phyloP scores from a whole-genome alignment of 1,140 invertebrate species.

The Formica selysi region DNA sequence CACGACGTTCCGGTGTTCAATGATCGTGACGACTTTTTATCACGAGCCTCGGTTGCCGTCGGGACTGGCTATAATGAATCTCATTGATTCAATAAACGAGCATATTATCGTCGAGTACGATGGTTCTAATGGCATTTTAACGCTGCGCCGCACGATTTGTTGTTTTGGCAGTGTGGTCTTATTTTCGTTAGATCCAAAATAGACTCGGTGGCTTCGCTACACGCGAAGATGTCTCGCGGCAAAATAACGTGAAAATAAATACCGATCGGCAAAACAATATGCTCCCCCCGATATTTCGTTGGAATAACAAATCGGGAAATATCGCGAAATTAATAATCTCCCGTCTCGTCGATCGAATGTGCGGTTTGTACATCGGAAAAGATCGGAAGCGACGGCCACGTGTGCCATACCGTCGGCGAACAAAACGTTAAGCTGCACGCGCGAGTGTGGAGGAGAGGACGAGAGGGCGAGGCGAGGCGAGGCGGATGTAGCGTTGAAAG shows the following conservation, averaged over 20 bases:
- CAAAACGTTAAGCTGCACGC: conserved; percentile 21
- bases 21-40: conserved; percentile 30
- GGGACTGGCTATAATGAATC: conserved; percentile 22
- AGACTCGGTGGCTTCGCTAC: not conserved
- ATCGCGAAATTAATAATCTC: not conserved
- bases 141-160: conserved; percentile 12
- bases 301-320: conserved; percentile 16
- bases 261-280: not conserved
- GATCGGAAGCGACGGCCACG: conserved; percentile 47
- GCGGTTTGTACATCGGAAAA: too few species aligned
- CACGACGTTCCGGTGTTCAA: not conserved
- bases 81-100: conserved; percentile 58
- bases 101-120: conserved; percentile 36
- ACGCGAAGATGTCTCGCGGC: not conserved
- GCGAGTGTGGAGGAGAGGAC: not conserved
- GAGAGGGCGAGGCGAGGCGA: conserved; percentile 59
- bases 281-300: not conserved
- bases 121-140: conserved; percentile 46
- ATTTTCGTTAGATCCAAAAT: conserved; percentile 51
- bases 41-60: not conserved
- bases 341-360: conserved; percentile 10
- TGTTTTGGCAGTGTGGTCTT: conserved; percentile 27
- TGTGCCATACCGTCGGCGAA: conserved; percentile 33
- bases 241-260: conserved; percentile 39
- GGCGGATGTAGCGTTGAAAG: conserved; percentile 82